Evolutionary conservation across 2,888 invertebrate genomes (phyloP), one percentile per base, ranked within the genome.

Genomic region (Stictocephala bisonia): DNA sequence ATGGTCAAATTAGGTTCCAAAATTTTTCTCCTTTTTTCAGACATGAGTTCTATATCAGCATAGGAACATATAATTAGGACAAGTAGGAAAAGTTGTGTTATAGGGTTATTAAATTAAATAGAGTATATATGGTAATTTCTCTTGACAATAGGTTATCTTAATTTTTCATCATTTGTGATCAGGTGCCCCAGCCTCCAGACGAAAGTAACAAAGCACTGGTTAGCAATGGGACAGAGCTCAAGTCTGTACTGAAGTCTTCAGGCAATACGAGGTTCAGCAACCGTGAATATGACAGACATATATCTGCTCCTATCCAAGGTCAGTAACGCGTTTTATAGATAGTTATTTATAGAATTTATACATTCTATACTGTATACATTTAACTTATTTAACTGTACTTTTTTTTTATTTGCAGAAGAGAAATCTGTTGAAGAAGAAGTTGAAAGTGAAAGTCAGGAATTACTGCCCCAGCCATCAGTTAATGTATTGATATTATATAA

Each of bases 141-240:
- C n/a, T n/a, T n/a, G n/a, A n/a, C n/a, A n/a, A n/a, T n/a, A n/a
- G n/a, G n/a, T n/a, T n/a, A n/a, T n/a, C n/a, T n/a, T n/a, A n/a
- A n/a, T n/a, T n/a, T 18, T 50, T 7, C 15, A 18, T 50, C 50
- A 50, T 6, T 50, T 50, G 6, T 18, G 6, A 44, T 6, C 35
- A 72, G 66, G 64, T 72, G 40, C 66, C 56, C n/a, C 67, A 58
- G n/a, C 67, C 58, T 9, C 35, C 35, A 29, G 70, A 71, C 22
- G 70, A 71, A 15, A 51, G 20, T n/a, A 22, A 40, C 40, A 71
- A 71, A 44, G n/a, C 24, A n/a, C 35, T 58, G 44, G 44, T 71
- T n/a, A 41, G 44, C 4, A 85, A 85, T 72, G 85, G 85, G 2
- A 82, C 83, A 22, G 84, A 84, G 58, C 73, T 80, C 26, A 83